Conservation (phyloP, 2,797 vertebrate genomes). For the Harpagifer antarcticus region DNA sequence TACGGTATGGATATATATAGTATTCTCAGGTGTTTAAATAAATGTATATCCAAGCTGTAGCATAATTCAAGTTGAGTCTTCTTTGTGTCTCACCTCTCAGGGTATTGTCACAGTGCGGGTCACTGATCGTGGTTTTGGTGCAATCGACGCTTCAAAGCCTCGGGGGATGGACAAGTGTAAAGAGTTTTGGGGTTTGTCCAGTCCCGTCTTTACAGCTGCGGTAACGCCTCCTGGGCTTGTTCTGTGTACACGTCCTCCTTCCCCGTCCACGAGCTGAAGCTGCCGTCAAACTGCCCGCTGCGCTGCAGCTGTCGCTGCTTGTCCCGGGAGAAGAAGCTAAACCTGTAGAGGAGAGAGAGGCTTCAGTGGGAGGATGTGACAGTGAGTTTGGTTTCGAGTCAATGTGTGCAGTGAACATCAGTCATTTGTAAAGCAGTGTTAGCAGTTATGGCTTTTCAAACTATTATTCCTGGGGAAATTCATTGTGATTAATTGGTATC, state of each 20-base stretch:
- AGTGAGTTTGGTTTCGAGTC: neutral
- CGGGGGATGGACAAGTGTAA: conserved; percentile 35
- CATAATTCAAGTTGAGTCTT: neutral
- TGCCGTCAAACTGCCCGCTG: conserved; percentile 77
- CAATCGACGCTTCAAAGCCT: conserved; percentile 15
- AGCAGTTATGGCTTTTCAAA: conserved; percentile 15
- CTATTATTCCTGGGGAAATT: neutral
- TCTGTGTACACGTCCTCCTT: conserved; percentile 92
- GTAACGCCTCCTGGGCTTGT: conserved; percentile 95
- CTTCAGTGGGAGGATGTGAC: neutral
- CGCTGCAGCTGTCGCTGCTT: conserved; percentile 90
- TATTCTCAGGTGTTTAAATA: conserved; percentile 19
- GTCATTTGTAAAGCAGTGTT: conserved; percentile 28
- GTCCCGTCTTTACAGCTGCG: conserved; percentile 89
- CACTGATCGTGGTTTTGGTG: conserved; percentile 27
- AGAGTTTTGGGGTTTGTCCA: conserved; percentile 30
- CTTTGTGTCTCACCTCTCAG: conserved; percentile 21
- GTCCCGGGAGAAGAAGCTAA: conserved; percentile 98
- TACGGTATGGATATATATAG: neutral
- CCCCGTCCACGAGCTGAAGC: conserved; percentile 88
- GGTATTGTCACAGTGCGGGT: conserved; percentile 32
- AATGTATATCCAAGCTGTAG: neutral
- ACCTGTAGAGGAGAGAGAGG: conserved; percentile 82
- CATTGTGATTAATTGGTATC: neutral
- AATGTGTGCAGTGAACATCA: neutral